Percentiles rank a stretch among this genome's conserved stretches.
Evolutionary conservation across 2,113 vertebrate genomes (phyloP).

Genomic region (Prolemur simus): DNA sequence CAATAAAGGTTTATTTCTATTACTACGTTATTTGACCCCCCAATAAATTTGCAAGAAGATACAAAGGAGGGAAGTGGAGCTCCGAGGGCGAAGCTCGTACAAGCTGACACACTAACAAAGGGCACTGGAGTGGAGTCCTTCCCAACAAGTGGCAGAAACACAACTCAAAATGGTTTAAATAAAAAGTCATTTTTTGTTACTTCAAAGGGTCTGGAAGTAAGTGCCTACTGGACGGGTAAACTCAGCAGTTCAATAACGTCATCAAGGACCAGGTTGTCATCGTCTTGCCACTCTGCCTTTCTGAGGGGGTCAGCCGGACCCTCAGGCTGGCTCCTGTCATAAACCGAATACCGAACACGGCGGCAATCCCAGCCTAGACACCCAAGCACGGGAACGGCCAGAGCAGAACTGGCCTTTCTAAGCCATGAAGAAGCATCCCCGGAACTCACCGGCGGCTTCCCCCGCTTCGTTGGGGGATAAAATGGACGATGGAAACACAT

Average conservation of each 20-base stretch:
- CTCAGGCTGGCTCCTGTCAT: not conserved
- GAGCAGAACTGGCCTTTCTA: not conserved
- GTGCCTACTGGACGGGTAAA: not conserved
- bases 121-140: not conserved
- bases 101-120: not conserved
- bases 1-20: not conserved
- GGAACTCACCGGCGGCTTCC: not conserved
- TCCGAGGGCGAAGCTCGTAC: not conserved
- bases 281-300: not conserved
- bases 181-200: not conserved
- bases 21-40: not conserved
- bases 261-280: not conserved
- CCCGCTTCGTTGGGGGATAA: too few species aligned
- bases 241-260: accelerated
- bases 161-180: not conserved
- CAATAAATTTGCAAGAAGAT: not conserved
- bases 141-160: not conserved
- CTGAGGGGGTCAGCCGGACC: not conserved
- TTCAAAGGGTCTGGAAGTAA: not conserved
- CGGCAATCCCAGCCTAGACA: not conserved
- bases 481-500: too few species aligned
- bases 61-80: not conserved
- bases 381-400: not conserved
- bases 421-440: not conserved
- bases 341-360: not conserved